Evolutionary conservation across 2,888 invertebrate genomes (phyloP), one percentile per base, ranked within the genome.

Genomic region (Tiphia femorata): DNA sequence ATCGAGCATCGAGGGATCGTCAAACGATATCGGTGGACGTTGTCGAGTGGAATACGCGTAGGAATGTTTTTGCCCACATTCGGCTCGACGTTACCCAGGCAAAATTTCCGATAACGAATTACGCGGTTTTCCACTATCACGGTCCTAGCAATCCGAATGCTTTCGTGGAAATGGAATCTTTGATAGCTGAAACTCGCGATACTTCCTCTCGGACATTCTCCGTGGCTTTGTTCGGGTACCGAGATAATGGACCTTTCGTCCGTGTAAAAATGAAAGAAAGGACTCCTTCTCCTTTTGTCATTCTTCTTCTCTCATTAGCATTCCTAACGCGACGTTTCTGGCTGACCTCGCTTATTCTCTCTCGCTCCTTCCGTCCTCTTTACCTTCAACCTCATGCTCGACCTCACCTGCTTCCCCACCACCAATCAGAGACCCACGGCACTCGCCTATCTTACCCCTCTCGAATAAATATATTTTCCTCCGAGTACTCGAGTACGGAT

Each of bases 261-360:
- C 30, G 12, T 40, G 49, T 40, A 48, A 33, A 41, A 50, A 46
- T 58, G 43, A 54, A 51, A 27, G 21, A 35, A 46, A 44, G 51
- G 38, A 49, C 35, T 35, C 19, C 49, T 29, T 44, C 52, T 52
- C 46, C 56, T 56, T 47, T 62, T 30, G 30, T 46, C 21, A 35
- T 40, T 16, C 21, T 48, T 52, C 46, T 49, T 25, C 38, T 19
- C 58, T 59, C 62, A 61, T 67, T 70, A 65, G 59, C 54, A 62
- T 70, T 58, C 56, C 53, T 62, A 64, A 70, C 58, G 53, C 55
- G 38, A 70, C 62, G 54, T 63, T 63, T 58, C 49, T 49, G 30
- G 33, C 49, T 41, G 52, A 51, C 38, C 46, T 50, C 52, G 14
- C 44, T 44, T 44, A 7, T 51, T 62, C 16, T 35, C 46, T 23